Evolutionary conservation across 2,113 vertebrate species (phyloP).

Genomic region (Gobius niger): DNA sequence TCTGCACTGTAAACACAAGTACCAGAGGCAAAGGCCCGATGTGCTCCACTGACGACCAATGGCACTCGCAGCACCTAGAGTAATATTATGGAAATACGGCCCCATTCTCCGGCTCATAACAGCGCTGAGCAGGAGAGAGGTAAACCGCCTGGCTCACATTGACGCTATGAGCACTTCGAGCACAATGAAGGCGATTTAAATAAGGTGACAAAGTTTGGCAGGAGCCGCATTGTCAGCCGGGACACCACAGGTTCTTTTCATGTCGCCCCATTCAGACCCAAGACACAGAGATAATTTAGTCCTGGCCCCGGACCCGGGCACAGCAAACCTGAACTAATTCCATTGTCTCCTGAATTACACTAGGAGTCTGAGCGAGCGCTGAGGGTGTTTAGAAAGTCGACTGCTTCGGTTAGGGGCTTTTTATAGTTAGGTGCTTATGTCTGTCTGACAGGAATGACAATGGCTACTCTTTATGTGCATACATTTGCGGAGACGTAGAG

Average conservation of each 20-base stretch:
- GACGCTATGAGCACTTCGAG: slow-evolving; percentile 44
- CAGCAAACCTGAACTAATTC: slow-evolving; percentile 35
- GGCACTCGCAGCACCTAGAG: slow-evolving; percentile 29
- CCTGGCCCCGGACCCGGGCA: slow-evolving; percentile 38
- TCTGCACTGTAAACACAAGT: slow-evolving; percentile 49
- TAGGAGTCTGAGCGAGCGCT: slow-evolving; percentile 25
- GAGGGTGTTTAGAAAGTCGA: slow-evolving; percentile 14
- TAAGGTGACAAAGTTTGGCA: slow-evolving; percentile 56
- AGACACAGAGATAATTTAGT: slow-evolving; percentile 60
- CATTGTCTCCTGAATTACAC: slow-evolving; percentile 36
- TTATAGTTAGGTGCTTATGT: neutral
- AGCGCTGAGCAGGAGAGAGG: slow-evolving; percentile 34
- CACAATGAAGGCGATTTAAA: slow-evolving; percentile 67
- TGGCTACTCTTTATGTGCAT: slow-evolving; percentile 1
- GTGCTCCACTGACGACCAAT: slow-evolving; percentile 28
- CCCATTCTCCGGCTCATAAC: slow-evolving; percentile 58
- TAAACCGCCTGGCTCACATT: slow-evolving; percentile 40
- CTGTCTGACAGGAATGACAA: slow-evolving; percentile 11
- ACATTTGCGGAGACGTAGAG: neutral
- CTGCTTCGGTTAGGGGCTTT: slow-evolving; percentile 18
- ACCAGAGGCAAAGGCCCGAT: slow-evolving; percentile 28
- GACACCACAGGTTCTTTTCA: slow-evolving; percentile 58
- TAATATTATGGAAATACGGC: slow-evolving; percentile 54
- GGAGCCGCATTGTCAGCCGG: slow-evolving; percentile 51
- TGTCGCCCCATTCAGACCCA: slow-evolving; percentile 48